phyloP scores from a whole-genome alignment of 2,113 vertebrate species.

The Gasterosteus nipponicus region DNA sequence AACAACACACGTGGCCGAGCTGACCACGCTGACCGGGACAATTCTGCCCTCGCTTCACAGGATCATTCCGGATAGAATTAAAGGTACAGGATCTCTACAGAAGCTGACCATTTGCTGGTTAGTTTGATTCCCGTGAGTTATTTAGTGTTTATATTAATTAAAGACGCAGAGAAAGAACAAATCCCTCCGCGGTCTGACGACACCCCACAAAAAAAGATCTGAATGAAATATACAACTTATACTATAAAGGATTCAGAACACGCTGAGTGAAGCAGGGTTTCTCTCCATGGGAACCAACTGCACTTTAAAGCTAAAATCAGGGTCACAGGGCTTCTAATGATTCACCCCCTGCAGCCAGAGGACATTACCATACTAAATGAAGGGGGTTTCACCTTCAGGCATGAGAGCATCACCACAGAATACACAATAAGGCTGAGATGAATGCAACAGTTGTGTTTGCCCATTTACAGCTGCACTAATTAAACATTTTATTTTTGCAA shows the following conservation, averaged over 20 bases:
- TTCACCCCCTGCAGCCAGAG: constrained; percentile 3
- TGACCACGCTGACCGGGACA: constrained; percentile 17
- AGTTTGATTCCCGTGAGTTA: background rate
- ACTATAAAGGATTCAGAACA: background rate
- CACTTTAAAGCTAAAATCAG: constrained; percentile 22
- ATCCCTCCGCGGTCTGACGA: background rate
- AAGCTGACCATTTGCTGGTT: background rate
- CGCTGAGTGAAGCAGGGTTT: background rate
- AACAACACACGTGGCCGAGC: background rate
- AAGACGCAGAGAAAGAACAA: background rate
- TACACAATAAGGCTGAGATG: background rate
- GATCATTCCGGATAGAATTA: background rate
- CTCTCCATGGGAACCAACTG: constrained; percentile 12
- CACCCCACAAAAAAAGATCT: background rate
- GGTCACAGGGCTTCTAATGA: constrained; percentile 22
- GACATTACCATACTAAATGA: constrained; percentile 30
- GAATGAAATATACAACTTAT: background rate
- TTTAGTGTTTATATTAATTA: background rate
- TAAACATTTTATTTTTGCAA: background rate
- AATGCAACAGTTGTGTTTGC: background rate
- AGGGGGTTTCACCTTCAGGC: constrained; percentile 34
- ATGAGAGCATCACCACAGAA: constrained; percentile 30
- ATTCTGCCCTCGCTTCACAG: background rate
- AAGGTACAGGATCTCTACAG: background rate
- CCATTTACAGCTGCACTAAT: background rate